Percentiles rank a stretch among this genome's conserved stretches.
phyloP scores from a whole-genome alignment of 2,797 vertebrate genomes.

The Acipenser transmontanus region DNA sequence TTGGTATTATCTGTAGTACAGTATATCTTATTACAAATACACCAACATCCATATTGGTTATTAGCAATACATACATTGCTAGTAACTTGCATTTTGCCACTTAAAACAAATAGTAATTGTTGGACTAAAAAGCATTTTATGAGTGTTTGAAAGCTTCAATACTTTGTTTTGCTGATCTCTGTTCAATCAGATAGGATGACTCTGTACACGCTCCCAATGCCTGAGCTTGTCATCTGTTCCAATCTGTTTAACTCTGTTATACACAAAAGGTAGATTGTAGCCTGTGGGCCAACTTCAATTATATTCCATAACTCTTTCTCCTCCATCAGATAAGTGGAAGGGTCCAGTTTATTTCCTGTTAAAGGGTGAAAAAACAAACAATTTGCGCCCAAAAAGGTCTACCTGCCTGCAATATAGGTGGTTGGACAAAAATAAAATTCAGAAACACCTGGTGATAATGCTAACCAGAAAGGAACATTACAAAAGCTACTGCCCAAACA shows the following conservation, averaged over 20 bases:
- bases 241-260: slow-evolving; percentile 53
- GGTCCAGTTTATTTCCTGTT: slow-evolving; percentile 34
- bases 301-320: slow-evolving; percentile 41
- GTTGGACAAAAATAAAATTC: too few species aligned
- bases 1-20: too few species aligned
- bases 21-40: too few species aligned
- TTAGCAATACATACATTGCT: too few species aligned
- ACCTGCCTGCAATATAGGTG: too few species aligned
- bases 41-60: too few species aligned
- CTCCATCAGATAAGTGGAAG: slow-evolving; percentile 35
- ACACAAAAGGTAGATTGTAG: slow-evolving; percentile 49
- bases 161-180: neutral
- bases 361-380: slow-evolving; percentile 26
- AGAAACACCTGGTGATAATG: too few species aligned
- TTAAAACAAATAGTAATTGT: too few species aligned
- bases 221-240: slow-evolving; percentile 35
- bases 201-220: slow-evolving; percentile 38
- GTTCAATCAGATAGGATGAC: slow-evolving; percentile 31
- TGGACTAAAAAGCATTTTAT: neutral
- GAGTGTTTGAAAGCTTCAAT: neutral
- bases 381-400: too few species aligned
- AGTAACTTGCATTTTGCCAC: too few species aligned
- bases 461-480: too few species aligned
- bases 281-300: slow-evolving; percentile 34
- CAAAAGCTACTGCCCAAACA: too few species aligned